Percentiles rank a stretch among this genome's conserved stretches.
These are phyloP conservation scores for Notiomystis cincta DNA, from an alignment of 2,113 vertebrate genomes.

Conservation along the genomic window DNA sequence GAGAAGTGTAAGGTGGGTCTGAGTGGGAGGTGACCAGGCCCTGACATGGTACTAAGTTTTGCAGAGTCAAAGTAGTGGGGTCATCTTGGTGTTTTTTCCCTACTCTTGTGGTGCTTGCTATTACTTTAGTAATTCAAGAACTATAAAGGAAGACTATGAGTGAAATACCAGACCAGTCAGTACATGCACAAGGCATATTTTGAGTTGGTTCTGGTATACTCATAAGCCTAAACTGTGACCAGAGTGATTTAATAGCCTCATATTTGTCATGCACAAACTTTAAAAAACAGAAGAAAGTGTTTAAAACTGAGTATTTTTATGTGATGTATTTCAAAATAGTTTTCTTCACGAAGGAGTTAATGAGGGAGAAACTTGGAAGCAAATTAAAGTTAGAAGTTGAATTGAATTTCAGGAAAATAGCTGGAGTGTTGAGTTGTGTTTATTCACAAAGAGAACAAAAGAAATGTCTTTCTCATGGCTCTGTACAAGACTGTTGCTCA, in stretches of 20 bases:
- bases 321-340: background rate
- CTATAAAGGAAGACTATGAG: background rate
- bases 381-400: conserved; percentile 36
- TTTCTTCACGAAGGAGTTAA: conserved; percentile 7
- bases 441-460: conserved; percentile 51
- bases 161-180: background rate
- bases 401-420: conserved; percentile 8
- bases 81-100: background rate
- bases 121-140: background rate
- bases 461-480: conserved; percentile 17
- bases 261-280: background rate
- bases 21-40: background rate
- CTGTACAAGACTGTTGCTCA: background rate
- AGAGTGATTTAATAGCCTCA: background rate
- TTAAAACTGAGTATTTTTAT: background rate
- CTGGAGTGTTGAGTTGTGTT: conserved; percentile 20
- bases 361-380: conserved; percentile 26
- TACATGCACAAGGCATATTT: background rate
- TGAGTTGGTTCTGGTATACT: background rate
- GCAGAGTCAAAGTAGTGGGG: background rate
- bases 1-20: accelerated
- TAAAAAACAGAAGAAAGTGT: background rate
- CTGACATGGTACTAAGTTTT: background rate
- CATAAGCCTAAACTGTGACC: background rate
- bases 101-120: background rate